phyloP scores from a whole-genome alignment of 2,888 invertebrate genomes.

The Caradrina kadenii region DNA sequence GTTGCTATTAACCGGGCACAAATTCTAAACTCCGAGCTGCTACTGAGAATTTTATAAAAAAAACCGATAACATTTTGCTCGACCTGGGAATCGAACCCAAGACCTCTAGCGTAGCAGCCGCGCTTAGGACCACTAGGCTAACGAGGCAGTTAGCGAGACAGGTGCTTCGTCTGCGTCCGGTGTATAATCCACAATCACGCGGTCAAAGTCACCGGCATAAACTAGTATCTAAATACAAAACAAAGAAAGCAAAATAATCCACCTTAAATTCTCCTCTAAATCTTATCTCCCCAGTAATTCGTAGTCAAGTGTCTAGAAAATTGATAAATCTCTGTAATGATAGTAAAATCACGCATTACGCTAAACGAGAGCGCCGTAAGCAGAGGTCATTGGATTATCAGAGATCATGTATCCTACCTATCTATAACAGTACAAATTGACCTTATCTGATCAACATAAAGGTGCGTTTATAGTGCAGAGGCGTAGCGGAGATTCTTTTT shows the following conservation, averaged over 20 bases:
- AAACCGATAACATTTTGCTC: no score
- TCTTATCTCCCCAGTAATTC: conserved; percentile 26
- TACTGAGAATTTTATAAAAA: no score
- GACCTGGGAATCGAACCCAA: no score
- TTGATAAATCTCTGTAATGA: conserved; percentile 54
- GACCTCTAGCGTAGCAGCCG: no score
- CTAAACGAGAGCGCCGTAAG: conserved; percentile 50
- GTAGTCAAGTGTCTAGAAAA: conserved; percentile 39
- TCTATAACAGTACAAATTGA: conserved; percentile 61
- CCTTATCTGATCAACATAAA: conserved; percentile 62
- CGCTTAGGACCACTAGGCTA: no score
- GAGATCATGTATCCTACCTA: conserved; percentile 45
- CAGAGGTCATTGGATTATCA: conserved; percentile 58
- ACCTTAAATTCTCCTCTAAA: background rate
- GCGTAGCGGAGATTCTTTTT: conserved; percentile 1
- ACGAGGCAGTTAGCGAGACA: no score
- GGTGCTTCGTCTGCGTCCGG: no score
- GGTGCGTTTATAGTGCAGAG: conserved; percentile 15
- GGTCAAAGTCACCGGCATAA: no score
- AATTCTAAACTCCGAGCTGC: no score
- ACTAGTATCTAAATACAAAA: no score
- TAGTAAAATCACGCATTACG: conserved; percentile 40
- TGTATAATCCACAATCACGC: no score
- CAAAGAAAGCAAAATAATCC: conserved; percentile 2
- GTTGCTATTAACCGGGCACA: no score